Evolutionary conservation across 2,113 vertebrate species (phyloP), one percentile per base, ranked within the genome.

Genomic region (Lagenorhynchus albirostris): DNA sequence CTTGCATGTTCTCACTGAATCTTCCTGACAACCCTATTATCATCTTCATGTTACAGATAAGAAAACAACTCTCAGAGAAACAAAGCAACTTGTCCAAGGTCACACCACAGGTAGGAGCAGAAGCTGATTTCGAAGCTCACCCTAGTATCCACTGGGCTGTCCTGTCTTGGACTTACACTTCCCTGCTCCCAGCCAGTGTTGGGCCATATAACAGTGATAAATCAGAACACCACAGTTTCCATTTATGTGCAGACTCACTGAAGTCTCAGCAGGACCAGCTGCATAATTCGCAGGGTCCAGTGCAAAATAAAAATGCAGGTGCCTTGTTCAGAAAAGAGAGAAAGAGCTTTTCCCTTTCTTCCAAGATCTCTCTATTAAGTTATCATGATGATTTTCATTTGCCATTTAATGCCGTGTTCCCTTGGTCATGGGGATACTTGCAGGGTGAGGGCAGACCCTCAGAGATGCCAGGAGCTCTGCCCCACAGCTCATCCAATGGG

Each of bases 181-280:
- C 38, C 20, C 17, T 11, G 20, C 60, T 11, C 14, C 31, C 13
- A 14, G 89, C 23, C 70, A 11, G 23, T 15, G 26, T 0, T 44
- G 62, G 18, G 26, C 25, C 3, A 2, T 0, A 5, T 1, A 13
- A 20, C 5, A 10, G 33, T 20, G 13, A 65, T 23, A 15, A 25
- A 15, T 36, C 23, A 26, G 70, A 50, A 17, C 36, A 77, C 12
- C 47, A 21, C 0, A 6, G 62, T 13, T 33, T 62, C 31, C 6
- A 0, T 23, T 47, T 13, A 41, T 25, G 47, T 23, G 26, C 81
- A 23, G 8, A 15, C 41, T 23, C 8, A 11, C 68, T 55, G n/a
- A 58, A 29, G 58, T 44, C n/a, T 62, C 10, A 14, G 2, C 29
- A 29, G 15, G 18, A 33, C n/a, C 58, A 14, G 11, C 31, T 47